A percentile compares a stretch with the other conserved stretches of the same genome.
These are phyloP conservation scores for Mugil cephalus DNA, from an alignment of 2,113 vertebrate genomes.

Conservation along the genomic window DNA sequence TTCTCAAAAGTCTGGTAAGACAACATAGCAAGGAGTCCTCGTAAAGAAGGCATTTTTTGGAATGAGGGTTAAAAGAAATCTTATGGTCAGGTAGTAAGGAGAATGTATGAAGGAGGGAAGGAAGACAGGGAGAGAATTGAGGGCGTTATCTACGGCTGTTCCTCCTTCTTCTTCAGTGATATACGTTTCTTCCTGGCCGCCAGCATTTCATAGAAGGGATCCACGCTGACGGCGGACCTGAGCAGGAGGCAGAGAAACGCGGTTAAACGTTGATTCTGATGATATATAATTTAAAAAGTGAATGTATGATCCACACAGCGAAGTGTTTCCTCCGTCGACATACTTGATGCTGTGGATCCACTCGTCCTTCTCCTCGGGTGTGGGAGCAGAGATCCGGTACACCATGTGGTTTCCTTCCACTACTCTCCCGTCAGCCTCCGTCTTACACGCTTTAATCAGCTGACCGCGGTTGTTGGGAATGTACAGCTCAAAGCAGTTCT, in stretches of 20 bases:
- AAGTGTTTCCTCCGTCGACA: constrained; percentile 19
- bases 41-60: constrained; percentile 12
- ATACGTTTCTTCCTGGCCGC: constrained; percentile 94
- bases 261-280: background rate
- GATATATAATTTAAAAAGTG: background rate
- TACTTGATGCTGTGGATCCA: constrained; percentile 97
- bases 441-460: constrained; percentile 95
- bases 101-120: constrained; percentile 19
- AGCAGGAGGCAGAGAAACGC: constrained; percentile 45
- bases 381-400: constrained; percentile 94
- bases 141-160: constrained; percentile 80
- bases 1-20: constrained; percentile 51
- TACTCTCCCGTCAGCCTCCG: constrained; percentile 92
- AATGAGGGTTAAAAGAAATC: constrained; percentile 12
- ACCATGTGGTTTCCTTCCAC: constrained; percentile 96
- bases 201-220: constrained; percentile 97
- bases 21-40: constrained; percentile 42
- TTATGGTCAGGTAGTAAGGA: constrained; percentile 28
- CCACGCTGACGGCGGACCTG: constrained; percentile 93
- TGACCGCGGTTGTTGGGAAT: constrained; percentile 95
- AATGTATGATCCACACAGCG: background rate
- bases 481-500: constrained; percentile 96
- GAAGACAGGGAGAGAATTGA: constrained; percentile 31
- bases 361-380: constrained; percentile 93
- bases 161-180: constrained; percentile 94